These are phyloP conservation scores for Tryphoninae sp. DNA, from an alignment of 2,888 invertebrate genomes.

Conservation along the genomic window DNA sequence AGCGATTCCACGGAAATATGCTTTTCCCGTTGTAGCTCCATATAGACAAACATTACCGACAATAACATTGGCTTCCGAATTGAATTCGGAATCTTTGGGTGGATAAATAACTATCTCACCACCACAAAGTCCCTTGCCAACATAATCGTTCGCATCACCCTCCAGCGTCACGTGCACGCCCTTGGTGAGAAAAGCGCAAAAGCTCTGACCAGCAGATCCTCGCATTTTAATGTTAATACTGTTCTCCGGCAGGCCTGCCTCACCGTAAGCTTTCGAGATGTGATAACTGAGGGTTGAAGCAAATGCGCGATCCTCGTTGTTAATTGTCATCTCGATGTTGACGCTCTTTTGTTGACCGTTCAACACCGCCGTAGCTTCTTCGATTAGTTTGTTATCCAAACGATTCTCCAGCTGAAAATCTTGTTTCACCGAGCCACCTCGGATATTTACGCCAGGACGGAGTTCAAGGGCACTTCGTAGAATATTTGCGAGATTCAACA, in stretches of 20 bases:
- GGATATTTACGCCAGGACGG: slow-evolving; percentile 94
- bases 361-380: slow-evolving; percentile 88
- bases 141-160: slow-evolving; percentile 99
- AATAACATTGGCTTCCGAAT: slow-evolving; percentile 97
- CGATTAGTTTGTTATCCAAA: slow-evolving; percentile 90
- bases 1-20: slow-evolving; percentile 97
- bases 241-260: slow-evolving; percentile 91
- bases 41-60: slow-evolving; percentile 99
- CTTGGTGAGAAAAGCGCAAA: slow-evolving; percentile 97
- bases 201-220: slow-evolving; percentile 99
- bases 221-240: slow-evolving; percentile 91
- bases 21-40: slow-evolving; percentile 97
- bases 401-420: slow-evolving; percentile 94
- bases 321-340: slow-evolving; percentile 90
- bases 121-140: slow-evolving; percentile 97
- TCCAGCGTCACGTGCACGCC: slow-evolving; percentile 95
- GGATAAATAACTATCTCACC: slow-evolving; percentile 97
- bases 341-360: slow-evolving; percentile 87
- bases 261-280: slow-evolving; percentile 96
- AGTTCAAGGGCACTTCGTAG: slow-evolving; percentile 94
- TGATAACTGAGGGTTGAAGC: slow-evolving; percentile 96
- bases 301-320: slow-evolving; percentile 96
- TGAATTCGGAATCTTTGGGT: slow-evolving; percentile 91
- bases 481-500: slow-evolving; percentile 92
- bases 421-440: slow-evolving; percentile 92